A percentile compares a stretch with the other conserved stretches of the same genome.
phyloP scores from a whole-genome alignment of 2,797 vertebrate genomes.

The Sarcoramphus papa region DNA sequence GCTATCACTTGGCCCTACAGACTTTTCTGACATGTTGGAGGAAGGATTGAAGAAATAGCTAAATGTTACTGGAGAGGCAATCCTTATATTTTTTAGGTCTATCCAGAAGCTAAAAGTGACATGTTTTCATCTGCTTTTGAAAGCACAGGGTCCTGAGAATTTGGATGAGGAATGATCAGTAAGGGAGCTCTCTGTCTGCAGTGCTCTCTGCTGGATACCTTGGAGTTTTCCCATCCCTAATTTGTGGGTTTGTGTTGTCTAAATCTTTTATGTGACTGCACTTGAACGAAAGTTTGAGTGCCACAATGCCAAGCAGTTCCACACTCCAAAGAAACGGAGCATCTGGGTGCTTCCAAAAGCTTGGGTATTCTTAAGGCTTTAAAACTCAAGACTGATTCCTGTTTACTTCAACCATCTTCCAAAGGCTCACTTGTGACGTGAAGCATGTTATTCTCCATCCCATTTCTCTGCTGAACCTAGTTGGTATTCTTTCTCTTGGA shows the following conservation, averaged over 20 bases:
- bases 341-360: not conserved
- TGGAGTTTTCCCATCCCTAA: not conserved
- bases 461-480: not conserved
- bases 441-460: not conserved
- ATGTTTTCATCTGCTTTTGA: not conserved
- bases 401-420: not conserved
- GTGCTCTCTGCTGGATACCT: not conserved
- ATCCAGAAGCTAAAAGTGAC: not conserved
- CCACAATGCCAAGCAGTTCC: not conserved
- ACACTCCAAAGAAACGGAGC: not conserved
- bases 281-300: not conserved
- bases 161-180: not conserved
- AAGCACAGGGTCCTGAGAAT: not conserved
- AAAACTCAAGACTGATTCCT: not conserved
- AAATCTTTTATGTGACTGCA: not conserved
- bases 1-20: not conserved
- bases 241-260: not conserved
- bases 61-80: not conserved
- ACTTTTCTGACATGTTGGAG: not conserved
- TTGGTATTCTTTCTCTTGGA: not conserved
- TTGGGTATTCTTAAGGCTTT: not conserved
- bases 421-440: not conserved
- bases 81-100: not conserved
- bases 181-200: not conserved
- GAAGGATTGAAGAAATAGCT: not conserved